Percentiles rank a stretch among this genome's conserved stretches.
phyloP scores from a whole-genome alignment of 2,797 vertebrate species.

The Sebastes kiyomatsui region DNA sequence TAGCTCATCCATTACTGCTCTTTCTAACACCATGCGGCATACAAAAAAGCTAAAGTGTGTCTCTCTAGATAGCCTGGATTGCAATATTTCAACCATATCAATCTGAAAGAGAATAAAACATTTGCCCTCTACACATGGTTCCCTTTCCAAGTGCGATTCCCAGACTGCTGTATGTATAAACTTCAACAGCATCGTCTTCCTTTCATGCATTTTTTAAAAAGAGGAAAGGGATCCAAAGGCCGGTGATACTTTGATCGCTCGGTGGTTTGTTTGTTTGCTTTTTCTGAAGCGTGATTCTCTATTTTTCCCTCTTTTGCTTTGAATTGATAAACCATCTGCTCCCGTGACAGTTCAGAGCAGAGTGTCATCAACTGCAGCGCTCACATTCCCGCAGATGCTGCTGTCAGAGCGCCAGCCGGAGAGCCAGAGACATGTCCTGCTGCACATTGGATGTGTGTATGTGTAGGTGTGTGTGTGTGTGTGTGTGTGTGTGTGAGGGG shows the following conservation, averaged over 20 bases:
- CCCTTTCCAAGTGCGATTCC: constrained; percentile 26
- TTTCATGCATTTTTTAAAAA: constrained; percentile 50
- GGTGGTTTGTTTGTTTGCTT: constrained; percentile 31
- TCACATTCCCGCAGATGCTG: constrained; percentile 61
- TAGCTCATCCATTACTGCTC: constrained; percentile 17
- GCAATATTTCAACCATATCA: constrained; percentile 20
- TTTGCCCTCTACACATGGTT: constrained; percentile 13
- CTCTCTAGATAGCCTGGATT: constrained; percentile 11
- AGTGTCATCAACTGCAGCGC: constrained; percentile 44
- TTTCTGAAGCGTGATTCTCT: constrained; percentile 20
- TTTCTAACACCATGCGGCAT: not conserved
- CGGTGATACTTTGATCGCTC: constrained; percentile 35
- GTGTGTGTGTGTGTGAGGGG: not conserved
- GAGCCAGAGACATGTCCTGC: constrained; percentile 24
- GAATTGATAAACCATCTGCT: constrained; percentile 74
- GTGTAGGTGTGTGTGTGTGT: constrained; percentile 5
- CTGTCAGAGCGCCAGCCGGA: constrained; percentile 67
- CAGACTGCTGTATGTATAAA: constrained; percentile 13
- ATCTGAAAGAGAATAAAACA: constrained; percentile 71
- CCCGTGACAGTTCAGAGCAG: constrained; percentile 61
- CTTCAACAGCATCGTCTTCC: constrained; percentile 8
- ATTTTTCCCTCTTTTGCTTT: constrained; percentile 31
- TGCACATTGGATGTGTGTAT: constrained; percentile 12
- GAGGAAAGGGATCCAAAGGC: constrained; percentile 40
- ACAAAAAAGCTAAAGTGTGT: constrained; percentile 2